These are phyloP conservation scores for Cynopterus sphinx DNA, from an alignment of 2,797 vertebrate genomes.

Conservation along the genomic window DNA sequence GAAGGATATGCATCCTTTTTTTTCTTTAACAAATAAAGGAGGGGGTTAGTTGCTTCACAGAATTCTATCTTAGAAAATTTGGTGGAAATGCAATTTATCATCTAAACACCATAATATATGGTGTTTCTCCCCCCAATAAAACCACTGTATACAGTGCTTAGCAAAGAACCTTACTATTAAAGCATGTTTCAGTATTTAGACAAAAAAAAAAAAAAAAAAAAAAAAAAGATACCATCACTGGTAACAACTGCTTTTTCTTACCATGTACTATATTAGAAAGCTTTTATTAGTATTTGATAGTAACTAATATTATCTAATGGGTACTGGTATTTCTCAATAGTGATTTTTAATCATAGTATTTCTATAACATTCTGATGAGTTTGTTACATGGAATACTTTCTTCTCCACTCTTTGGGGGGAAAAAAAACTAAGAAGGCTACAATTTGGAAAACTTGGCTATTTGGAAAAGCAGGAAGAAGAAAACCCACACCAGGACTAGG, in stretches of 20 bases:
- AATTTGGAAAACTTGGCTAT: constrained; percentile 22
- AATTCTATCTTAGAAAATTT: constrained; percentile 39
- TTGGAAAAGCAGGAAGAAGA: constrained; percentile 47
- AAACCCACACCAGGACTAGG: not conserved
- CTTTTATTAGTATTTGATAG: constrained; percentile 20
- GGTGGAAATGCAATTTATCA: constrained; percentile 49
- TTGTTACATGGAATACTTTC: not conserved
- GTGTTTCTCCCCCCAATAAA: constrained; percentile 7
- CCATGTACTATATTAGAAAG: not conserved
- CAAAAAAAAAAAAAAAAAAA: constrained; percentile 35
- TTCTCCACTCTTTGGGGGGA: not conserved
- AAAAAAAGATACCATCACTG: not conserved
- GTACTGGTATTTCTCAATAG: not conserved
- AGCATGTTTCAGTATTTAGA: constrained; percentile 41
- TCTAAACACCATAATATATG: constrained; percentile 35
- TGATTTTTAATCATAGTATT: constrained; percentile 10
- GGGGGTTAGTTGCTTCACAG: not conserved
- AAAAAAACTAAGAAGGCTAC: not conserved
- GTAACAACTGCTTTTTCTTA: constrained; percentile 36
- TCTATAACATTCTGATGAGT: constrained; percentile 21
- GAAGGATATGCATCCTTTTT: not conserved
- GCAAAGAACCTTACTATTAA: constrained; percentile 19
- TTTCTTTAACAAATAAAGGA: not conserved
- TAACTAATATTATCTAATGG: constrained; percentile 27
- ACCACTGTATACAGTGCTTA: constrained; percentile 14